Base-by-base conservation (phyloP, 2,113 vertebrate genomes). In the Triplophysa tibetana region DNA sequence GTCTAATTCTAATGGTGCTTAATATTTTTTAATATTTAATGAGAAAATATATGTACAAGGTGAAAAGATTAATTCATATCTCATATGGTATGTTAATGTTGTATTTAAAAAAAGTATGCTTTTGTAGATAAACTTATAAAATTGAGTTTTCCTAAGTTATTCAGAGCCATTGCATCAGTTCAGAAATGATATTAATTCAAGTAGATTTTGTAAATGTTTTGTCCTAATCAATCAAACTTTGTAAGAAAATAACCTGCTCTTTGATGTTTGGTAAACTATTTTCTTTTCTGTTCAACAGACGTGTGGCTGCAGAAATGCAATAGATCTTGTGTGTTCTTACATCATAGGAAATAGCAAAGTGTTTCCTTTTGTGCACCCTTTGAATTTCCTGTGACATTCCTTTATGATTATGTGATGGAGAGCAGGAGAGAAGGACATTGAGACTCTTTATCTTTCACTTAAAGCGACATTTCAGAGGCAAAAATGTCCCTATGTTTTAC, bases 301-400 rank as follows among this genome's bases (percentile, higher is more conserved):
- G n/a, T 58, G 29, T 14, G 11, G 13, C n/a, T 38, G 10, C 4
- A n/a, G 5, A 52, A n/a, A 38, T 38, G 5, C 11, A 38, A 54
- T 21, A 21, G 19, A 58, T n/a, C 19, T 21, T 33, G 50, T 21
- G 17, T 21, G 0, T 38, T 70, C 50, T 70, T 11, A 54, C 52
- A 56, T 54, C 38, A 52, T 16, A 62, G 70, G 70, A 75, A 68
- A 75, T 17, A 11, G 52, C 70, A 12, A 74, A 45, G 61, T 75
- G 54, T 63, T 48, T 74, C 13, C 45, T 61, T 8, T 63, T 8
- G 16, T 33, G 62, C 68, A 79, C 23, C 50, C 69, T 56, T 11
- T 41, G 4, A 64, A 79, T 79, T 83, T 83, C 77, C 65, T 79
- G 63, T 54, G 43, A 33, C 66, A 68, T 16, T 29, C 58, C 50